Evolutionary conservation across 2,797 vertebrate genomes (phyloP).

Genomic region (Alcedo quadribrachys): DNA sequence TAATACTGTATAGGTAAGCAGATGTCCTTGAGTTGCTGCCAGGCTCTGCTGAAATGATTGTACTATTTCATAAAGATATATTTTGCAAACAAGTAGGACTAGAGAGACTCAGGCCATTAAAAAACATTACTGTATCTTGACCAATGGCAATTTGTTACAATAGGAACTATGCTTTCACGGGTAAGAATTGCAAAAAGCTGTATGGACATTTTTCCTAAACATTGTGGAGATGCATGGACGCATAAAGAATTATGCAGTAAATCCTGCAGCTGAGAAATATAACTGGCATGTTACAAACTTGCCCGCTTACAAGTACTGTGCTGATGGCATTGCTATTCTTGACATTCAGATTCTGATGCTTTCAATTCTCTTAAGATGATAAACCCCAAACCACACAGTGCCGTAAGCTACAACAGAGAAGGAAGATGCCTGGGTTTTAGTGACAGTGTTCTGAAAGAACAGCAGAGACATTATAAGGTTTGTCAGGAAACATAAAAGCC

Average conservation of each 20-base stretch:
- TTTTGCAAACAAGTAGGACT: constrained; percentile 37
- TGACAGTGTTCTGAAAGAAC: not conserved
- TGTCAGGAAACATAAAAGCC: constrained; percentile 26
- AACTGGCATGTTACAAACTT: constrained; percentile 1
- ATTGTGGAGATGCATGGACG: not conserved
- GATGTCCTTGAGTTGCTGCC: constrained; percentile 54
- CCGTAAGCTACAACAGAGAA: not conserved
- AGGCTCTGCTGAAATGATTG: constrained; percentile 31
- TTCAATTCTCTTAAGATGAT: not conserved
- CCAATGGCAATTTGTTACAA: constrained; percentile 44
- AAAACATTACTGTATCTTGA: constrained; percentile 46
- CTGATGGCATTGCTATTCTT: constrained; percentile 21
- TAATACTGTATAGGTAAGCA: constrained; percentile 58
- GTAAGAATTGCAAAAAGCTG: constrained; percentile 21
- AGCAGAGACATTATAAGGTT: not conserved
- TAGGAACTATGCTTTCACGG: not conserved
- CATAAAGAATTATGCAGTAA: constrained; percentile 31
- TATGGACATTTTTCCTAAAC: constrained; percentile 21
- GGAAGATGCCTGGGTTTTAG: not conserved
- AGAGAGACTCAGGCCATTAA: constrained; percentile 44
- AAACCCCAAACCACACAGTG: not conserved
- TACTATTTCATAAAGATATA: constrained; percentile 55
- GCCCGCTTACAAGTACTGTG: not conserved
- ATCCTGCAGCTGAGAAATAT: constrained; percentile 10
- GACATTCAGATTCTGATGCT: not conserved